Conservation (phyloP, 1,140 invertebrate species). For the Monomorium pharaonis region DNA sequence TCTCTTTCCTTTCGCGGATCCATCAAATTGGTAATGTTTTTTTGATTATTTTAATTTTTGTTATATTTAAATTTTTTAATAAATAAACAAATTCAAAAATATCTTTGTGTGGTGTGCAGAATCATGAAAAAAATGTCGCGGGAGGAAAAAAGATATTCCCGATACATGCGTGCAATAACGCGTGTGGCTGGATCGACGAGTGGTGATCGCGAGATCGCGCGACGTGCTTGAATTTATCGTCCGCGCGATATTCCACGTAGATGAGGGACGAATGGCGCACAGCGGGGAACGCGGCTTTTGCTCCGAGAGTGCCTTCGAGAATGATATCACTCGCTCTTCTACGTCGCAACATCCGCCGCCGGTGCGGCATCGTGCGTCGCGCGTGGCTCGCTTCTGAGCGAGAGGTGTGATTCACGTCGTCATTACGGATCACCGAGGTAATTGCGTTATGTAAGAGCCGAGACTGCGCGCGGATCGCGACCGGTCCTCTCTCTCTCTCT, state of each 20-base stretch:
- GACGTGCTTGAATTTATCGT: neutral
- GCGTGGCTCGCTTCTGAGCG: neutral
- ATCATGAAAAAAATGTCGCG: too few species aligned
- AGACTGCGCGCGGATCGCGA: neutral
- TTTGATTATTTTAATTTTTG: too few species aligned
- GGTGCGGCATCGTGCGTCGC: too few species aligned
- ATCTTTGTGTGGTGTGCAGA: too few species aligned
- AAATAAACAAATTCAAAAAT: too few species aligned
- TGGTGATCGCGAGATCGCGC: neutral
- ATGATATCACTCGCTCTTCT: constrained; percentile 25
- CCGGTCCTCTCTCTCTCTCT: neutral
- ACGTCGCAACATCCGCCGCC: constrained; percentile 17
- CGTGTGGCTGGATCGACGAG: neutral
- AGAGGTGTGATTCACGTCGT: constrained; percentile 55
- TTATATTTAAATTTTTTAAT: too few species aligned
- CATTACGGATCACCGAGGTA: constrained; percentile 40
- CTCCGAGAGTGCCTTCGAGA: constrained; percentile 4
- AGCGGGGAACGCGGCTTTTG: neutral
- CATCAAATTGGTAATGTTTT: neutral
- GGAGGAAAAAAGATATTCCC: too few species aligned
- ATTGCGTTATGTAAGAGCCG: constrained; percentile 58
- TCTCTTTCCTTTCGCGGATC: neutral
- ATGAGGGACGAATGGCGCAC: constrained; percentile 17
- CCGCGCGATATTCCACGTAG: neutral
- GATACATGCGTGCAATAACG: neutral